These are phyloP conservation scores for Andrena hattorfiana DNA, from an alignment of 2,888 invertebrate genomes.

Conservation along the genomic window DNA sequence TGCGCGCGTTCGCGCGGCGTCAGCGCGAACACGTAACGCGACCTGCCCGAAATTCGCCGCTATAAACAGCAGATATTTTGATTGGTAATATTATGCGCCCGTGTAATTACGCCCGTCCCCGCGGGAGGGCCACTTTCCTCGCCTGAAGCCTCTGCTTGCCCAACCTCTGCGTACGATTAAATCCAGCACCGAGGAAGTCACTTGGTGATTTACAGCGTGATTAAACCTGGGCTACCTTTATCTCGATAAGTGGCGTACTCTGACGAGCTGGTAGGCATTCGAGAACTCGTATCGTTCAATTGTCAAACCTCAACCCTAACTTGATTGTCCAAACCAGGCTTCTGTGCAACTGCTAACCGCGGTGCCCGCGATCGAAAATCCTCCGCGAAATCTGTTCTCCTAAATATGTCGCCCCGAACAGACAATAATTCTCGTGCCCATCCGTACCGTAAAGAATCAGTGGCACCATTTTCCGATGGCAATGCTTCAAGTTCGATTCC, in stretches of 20 bases:
- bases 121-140: background rate
- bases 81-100: constrained; percentile 29
- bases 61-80: constrained; percentile 26
- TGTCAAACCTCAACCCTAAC: background rate
- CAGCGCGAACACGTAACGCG: constrained; percentile 3
- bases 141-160: background rate
- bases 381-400: too few relatives aligned
- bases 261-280: background rate
- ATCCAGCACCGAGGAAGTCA: background rate
- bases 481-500: constrained; percentile 29
- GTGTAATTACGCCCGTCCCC: background rate
- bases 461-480: constrained; percentile 13
- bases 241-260: background rate
- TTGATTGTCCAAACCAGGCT: too few relatives aligned
- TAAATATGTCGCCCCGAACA: background rate
- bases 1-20: background rate
- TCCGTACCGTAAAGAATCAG: background rate
- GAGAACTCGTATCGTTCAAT: background rate
- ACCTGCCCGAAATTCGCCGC: background rate
- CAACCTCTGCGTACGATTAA: background rate
- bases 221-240: background rate
- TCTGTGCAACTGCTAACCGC: too few relatives aligned
- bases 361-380: too few relatives aligned
- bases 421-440: background rate
- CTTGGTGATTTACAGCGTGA: background rate